Percentiles rank a stretch among this genome's conserved stretches.
phyloP scores from a whole-genome alignment of 2,888 invertebrate species.

The Rosalia funebris region DNA sequence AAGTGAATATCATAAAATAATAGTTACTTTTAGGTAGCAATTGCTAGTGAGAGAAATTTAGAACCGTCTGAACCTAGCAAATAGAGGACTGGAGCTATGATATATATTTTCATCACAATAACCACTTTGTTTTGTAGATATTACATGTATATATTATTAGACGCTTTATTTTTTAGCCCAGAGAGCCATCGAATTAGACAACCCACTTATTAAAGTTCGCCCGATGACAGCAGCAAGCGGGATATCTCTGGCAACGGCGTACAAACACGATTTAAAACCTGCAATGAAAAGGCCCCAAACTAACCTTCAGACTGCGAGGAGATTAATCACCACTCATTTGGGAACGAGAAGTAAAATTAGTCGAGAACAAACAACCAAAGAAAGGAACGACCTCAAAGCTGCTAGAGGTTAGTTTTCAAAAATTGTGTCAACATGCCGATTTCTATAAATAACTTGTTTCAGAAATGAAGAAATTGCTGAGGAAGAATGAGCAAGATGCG shows the following conservation, averaged over 20 bases:
- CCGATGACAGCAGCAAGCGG: conserved; percentile 58
- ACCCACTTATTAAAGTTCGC: conserved; percentile 60
- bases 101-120: neutral
- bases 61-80: too few relatives aligned
- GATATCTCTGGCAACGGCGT: conserved; percentile 53
- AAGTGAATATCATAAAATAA: too few relatives aligned
- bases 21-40: too few relatives aligned
- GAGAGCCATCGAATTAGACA: conserved; percentile 56
- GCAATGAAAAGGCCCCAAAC: conserved; percentile 62
- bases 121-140: too few relatives aligned
- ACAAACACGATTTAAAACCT: conserved; percentile 58
- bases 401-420: conserved; percentile 56
- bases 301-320: conserved; percentile 60
- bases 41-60: too few relatives aligned
- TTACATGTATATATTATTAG: too few relatives aligned
- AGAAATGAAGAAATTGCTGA: conserved; percentile 56
- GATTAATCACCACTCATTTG: conserved; percentile 60
- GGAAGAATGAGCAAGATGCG: conserved; percentile 60
- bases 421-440: neutral
- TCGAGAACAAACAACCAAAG: conserved; percentile 57
- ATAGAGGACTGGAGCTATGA: too few relatives aligned
- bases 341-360: conserved; percentile 58
- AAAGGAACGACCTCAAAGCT: conserved; percentile 56
- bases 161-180: conserved; percentile 54
- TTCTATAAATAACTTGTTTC: conserved; percentile 32